phyloP scores from a whole-genome alignment of 2,113 vertebrate species.

The Arenaria interpres region DNA sequence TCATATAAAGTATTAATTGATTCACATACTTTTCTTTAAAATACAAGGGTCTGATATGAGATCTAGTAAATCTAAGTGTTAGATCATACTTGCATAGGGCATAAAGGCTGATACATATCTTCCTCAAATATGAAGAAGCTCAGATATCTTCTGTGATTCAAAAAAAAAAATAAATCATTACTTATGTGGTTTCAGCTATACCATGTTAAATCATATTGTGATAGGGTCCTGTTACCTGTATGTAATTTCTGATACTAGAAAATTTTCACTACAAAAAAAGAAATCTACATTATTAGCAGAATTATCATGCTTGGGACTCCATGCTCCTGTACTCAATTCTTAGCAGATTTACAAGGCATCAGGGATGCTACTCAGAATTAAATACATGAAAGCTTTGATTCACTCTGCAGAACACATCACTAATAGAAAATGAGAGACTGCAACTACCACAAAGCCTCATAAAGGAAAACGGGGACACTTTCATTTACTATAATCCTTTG shows the following conservation, averaged over 20 bases:
- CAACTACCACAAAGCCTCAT: not conserved
- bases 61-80: not conserved
- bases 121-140: not conserved
- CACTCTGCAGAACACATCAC: not conserved
- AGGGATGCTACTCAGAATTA: not conserved
- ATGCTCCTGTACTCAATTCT: not conserved
- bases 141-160: not conserved
- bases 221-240: not conserved
- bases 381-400: not conserved
- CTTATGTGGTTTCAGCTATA: not conserved
- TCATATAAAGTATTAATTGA: not conserved
- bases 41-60: not conserved
- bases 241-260: not conserved
- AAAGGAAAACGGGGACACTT: not conserved
- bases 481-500: not conserved
- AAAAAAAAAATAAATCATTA: not conserved
- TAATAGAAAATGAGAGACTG: not conserved
- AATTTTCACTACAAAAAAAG: not conserved
- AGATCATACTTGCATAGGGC: not conserved
- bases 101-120: not conserved
- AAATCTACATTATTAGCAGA: not conserved
- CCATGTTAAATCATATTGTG: not conserved
- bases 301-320: not conserved
- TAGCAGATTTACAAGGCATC: not conserved
- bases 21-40: not conserved